These are phyloP conservation scores for Anorthoa munda DNA, from an alignment of 2,888 invertebrate species.

Conservation along the genomic window DNA sequence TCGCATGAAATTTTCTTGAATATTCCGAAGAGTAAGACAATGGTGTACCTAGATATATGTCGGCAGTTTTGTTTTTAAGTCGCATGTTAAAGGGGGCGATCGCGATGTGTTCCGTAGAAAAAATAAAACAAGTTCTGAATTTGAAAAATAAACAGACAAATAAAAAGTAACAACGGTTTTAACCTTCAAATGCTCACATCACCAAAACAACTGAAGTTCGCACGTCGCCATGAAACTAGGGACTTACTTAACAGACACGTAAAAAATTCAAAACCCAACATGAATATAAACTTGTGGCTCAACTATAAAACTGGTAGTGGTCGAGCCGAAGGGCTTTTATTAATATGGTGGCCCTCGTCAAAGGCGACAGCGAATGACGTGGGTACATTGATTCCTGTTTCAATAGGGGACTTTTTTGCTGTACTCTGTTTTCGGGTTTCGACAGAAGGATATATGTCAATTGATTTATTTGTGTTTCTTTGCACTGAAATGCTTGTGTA, in stretches of 20 bases:
- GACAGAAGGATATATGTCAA: conserved; percentile 10
- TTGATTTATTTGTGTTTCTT: conserved; percentile 29
- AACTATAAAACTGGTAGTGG: conserved; percentile 77
- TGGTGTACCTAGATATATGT: background rate
- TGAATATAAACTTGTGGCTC: conserved; percentile 82
- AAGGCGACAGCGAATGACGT: conserved; percentile 67
- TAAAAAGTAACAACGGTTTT: conserved; percentile 39
- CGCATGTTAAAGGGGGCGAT: too few species aligned
- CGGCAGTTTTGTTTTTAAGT: too few species aligned
- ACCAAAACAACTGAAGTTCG: conserved; percentile 56
- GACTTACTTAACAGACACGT: conserved; percentile 73
- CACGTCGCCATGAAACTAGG: conserved; percentile 63
- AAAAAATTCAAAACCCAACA: conserved; percentile 84
- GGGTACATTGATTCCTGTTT: conserved; percentile 63
- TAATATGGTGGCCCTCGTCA: conserved; percentile 69
- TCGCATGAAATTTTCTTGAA: too few species aligned
- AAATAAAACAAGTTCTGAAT: background rate
- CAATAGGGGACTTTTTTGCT: conserved; percentile 52
- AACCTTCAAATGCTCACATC: conserved; percentile 51
- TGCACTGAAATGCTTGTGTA: background rate
- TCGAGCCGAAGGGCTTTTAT: conserved; percentile 73
- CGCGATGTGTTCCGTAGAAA: too few species aligned
- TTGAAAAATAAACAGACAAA: conserved; percentile 12
- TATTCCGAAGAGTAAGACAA: background rate
- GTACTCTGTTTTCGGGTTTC: conserved; percentile 31